A percentile compares a stretch with the other conserved stretches of the same genome.
phyloP scores from a whole-genome alignment of 2,888 invertebrate genomes.

The Euproctis similis region DNA sequence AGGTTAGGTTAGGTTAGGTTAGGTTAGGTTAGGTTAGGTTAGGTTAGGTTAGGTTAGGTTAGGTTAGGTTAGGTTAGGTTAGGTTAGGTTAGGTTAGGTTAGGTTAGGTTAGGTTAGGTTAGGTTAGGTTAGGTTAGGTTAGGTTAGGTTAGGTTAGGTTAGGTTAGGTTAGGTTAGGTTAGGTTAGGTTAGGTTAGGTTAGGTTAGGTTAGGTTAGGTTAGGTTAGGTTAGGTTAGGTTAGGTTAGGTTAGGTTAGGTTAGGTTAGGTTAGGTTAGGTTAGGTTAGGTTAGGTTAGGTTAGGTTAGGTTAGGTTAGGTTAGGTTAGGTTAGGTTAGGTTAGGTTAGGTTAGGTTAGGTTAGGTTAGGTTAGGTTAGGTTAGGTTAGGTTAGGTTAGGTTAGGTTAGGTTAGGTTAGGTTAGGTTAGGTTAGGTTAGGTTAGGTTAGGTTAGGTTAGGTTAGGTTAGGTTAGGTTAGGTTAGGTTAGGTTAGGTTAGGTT shows the following conservation, averaged over 20 bases:
- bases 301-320: conserved; percentile 5
- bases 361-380: conserved; percentile 4
- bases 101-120: conserved; percentile 8
- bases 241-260: conserved; percentile 16
- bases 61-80: conserved; percentile 8
- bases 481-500: conserved; percentile 7
- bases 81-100: conserved; percentile 8
- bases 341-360: conserved; percentile 3
- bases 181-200: conserved; percentile 17
- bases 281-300: conserved; percentile 14
- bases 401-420: conserved; percentile 3
- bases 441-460: conserved; percentile 3
- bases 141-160: conserved; percentile 9
- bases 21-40: conserved; percentile 8
- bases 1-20: conserved; percentile 11
- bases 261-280: conserved; percentile 15
- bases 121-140: conserved; percentile 9
- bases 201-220: conserved; percentile 16
- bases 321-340: conserved; percentile 1
- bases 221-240: conserved; percentile 19
- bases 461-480: conserved; percentile 6
- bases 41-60: conserved; percentile 8
- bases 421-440: conserved; percentile 3
- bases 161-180: conserved; percentile 10
- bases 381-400: conserved; percentile 4